These are phyloP conservation scores for Pseudococcus jackbeardsleyi DNA, from an alignment of 2,888 invertebrate species.

Conservation along the genomic window DNA sequence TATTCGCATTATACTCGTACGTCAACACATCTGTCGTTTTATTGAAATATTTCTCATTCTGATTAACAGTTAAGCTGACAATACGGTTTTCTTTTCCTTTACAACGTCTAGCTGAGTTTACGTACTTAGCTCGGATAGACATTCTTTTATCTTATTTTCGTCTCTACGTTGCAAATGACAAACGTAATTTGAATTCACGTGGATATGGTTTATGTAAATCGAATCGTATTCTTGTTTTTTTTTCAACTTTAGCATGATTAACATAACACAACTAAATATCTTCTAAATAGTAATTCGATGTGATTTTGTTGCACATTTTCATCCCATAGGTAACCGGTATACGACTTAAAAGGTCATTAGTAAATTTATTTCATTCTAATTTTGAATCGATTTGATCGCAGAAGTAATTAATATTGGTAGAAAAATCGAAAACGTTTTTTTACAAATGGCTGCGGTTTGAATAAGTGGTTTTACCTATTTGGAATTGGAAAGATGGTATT, in stretches of 20 bases:
- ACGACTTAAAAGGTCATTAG: background rate
- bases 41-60: conserved; percentile 22
- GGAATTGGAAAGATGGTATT: background rate
- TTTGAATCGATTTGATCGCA: background rate
- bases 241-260: background rate
- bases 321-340: background rate
- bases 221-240: background rate
- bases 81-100: background rate
- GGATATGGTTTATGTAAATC: conserved; percentile 11
- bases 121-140: background rate
- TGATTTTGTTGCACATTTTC: conserved; percentile 10
- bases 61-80: conserved; percentile 18
- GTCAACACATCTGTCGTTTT: conserved; percentile 27
- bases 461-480: background rate
- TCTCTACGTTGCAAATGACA: background rate
- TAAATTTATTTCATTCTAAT: background rate
- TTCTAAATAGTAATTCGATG: conserved; percentile 15
- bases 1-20: background rate
- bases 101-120: background rate
- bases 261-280: background rate
- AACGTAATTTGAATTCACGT: conserved; percentile 14
- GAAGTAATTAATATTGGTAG: background rate
- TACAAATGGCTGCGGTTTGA: background rate
- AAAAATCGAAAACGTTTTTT: background rate
- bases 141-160: conserved; percentile 16